Conservation (phyloP, 92 coral and sea anemone genomes). For the Desmophyllum pertusum region DNA sequence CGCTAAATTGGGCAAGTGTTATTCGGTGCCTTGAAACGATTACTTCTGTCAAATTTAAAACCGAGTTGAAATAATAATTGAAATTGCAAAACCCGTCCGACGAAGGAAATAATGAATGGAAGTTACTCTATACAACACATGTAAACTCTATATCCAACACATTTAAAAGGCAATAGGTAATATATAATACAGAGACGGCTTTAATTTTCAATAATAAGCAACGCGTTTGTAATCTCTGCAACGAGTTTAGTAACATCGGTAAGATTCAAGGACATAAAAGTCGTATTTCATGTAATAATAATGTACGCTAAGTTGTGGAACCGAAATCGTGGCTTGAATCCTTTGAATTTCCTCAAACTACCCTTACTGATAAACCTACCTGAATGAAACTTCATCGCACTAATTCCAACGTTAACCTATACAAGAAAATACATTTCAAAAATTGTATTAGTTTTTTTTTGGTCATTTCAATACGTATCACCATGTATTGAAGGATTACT, state of each 20-base stretch:
- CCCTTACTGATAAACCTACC: slow-evolving; percentile 1
- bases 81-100: neutral
- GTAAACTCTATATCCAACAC: neutral
- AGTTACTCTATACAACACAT: neutral
- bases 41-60: neutral
- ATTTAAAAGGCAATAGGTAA: neutral
- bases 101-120: neutral
- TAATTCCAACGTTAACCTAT: neutral
- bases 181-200: too few relatives aligned
- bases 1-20: neutral
- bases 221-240: neutral
- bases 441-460: neutral
- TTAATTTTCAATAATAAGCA: too few relatives aligned
- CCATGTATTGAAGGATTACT: neutral
- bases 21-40: neutral
- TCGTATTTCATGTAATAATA: neutral
- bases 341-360: neutral
- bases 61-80: neutral
- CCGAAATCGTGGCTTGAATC: neutral
- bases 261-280: neutral
- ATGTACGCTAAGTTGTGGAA: neutral
- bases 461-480: neutral
- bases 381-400: slow-evolving; percentile 3
- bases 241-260: neutral
- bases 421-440: neutral